phyloP scores from a whole-genome alignment of 2,113 vertebrate genomes.

The Halcyon senegalensis region DNA sequence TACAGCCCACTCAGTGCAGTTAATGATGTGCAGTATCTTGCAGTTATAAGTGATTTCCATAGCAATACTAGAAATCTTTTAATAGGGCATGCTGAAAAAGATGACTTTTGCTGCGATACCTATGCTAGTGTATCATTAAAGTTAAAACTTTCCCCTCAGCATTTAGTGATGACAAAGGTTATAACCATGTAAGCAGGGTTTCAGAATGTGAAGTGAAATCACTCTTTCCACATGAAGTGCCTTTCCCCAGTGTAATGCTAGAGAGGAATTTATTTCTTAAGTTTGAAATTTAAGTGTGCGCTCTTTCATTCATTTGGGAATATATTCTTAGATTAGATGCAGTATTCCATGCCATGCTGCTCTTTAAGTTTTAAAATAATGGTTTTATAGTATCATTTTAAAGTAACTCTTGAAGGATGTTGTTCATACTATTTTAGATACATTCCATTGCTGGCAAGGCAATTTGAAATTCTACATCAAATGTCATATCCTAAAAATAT shows the following conservation, averaged over 20 bases:
- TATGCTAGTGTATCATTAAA: not conserved
- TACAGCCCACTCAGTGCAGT: not conserved
- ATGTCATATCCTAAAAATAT: not conserved
- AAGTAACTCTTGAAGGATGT: not conserved
- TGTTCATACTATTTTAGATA: not conserved
- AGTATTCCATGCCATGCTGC: not conserved
- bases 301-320: not conserved
- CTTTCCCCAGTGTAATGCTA: not conserved
- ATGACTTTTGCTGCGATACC: not conserved
- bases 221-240: not conserved
- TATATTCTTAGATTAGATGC: not conserved
- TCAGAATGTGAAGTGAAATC: not conserved
- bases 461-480: not conserved
- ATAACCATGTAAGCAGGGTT: not conserved
- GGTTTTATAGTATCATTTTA: not conserved
- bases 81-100: not conserved
- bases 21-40: not conserved
- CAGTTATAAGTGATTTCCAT: not conserved
- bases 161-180: not conserved
- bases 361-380: not conserved
- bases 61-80: not conserved
- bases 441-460: not conserved
- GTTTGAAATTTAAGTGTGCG: not conserved
- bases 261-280: not conserved
- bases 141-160: not conserved